Evolutionary conservation across 2,797 vertebrate genomes (phyloP).

Genomic region (Manis javanica): DNA sequence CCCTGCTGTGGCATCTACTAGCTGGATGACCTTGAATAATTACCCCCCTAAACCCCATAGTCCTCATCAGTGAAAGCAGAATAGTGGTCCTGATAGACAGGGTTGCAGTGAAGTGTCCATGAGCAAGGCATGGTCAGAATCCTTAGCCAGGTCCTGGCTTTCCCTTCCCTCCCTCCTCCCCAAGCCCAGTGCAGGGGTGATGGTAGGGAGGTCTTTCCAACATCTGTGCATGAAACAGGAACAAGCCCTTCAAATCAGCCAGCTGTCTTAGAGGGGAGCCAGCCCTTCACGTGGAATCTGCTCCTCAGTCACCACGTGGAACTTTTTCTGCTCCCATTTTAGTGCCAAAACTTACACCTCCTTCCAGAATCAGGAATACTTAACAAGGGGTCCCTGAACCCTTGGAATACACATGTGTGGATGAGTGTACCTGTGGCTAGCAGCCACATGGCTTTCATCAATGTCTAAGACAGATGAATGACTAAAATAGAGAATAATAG

Average conservation of each 20-base stretch:
- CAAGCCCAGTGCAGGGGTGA: too few species aligned
- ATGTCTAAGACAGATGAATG: background rate
- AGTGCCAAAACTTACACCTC: background rate
- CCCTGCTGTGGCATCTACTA: background rate
- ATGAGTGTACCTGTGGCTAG: background rate
- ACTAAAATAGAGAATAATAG: background rate
- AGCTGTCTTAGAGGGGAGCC: background rate
- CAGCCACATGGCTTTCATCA: conserved; percentile 24
- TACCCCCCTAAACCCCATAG: background rate
- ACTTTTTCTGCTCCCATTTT: background rate
- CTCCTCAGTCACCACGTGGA: background rate
- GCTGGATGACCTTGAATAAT: background rate
- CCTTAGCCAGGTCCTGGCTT: background rate
- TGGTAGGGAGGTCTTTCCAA: accelerated
- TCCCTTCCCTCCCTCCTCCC: background rate
- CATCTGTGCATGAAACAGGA: background rate
- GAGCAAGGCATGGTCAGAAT: background rate
- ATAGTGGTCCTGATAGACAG: background rate
- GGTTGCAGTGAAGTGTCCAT: background rate
- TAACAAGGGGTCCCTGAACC: background rate
- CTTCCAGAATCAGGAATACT: background rate
- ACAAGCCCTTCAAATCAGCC: background rate
- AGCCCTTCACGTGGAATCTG: background rate
- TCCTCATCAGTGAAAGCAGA: background rate
- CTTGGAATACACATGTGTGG: background rate